Percentiles rank a stretch among this genome's conserved stretches.
phyloP scores from a whole-genome alignment of 2,113 vertebrate genomes.

The Chloropsis cyanopogon region DNA sequence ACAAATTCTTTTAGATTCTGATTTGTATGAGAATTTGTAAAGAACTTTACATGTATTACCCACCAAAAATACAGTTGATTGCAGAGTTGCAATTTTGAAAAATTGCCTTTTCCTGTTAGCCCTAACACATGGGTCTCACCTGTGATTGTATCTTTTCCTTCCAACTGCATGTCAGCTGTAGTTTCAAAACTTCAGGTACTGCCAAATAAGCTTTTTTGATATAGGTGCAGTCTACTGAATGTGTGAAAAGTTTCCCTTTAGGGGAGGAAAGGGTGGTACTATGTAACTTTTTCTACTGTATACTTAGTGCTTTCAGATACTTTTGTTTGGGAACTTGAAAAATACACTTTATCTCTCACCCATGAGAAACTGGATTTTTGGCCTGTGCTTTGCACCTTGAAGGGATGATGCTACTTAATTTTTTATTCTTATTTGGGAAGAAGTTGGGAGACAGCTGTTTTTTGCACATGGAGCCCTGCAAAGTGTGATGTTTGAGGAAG shows the following conservation, averaged over 20 bases:
- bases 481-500: not conserved
- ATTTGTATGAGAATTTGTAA: not conserved
- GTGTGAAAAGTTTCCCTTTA: not conserved
- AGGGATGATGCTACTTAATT: not conserved
- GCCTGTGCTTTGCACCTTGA: not conserved
- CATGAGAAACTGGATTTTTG: not conserved
- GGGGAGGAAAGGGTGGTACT: too few relatives aligned
- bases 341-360: not conserved
- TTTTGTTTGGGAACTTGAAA: not conserved
- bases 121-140: not conserved
- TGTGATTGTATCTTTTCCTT: not conserved
- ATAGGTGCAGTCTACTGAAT: not conserved
- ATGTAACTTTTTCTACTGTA: not conserved
- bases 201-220: not conserved
- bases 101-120: not conserved
- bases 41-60: not conserved
- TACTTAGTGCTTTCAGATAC: not conserved
- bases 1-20: not conserved
- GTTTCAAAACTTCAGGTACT: not conserved
- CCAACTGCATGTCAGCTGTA: not conserved
- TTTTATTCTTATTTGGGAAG: not conserved
- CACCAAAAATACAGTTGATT: not conserved
- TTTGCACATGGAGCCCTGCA: not conserved
- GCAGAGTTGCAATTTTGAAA: not conserved
- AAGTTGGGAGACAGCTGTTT: not conserved